These are phyloP conservation scores for Rhingia campestris DNA, from an alignment of 2,888 invertebrate species.

Conservation along the genomic window DNA sequence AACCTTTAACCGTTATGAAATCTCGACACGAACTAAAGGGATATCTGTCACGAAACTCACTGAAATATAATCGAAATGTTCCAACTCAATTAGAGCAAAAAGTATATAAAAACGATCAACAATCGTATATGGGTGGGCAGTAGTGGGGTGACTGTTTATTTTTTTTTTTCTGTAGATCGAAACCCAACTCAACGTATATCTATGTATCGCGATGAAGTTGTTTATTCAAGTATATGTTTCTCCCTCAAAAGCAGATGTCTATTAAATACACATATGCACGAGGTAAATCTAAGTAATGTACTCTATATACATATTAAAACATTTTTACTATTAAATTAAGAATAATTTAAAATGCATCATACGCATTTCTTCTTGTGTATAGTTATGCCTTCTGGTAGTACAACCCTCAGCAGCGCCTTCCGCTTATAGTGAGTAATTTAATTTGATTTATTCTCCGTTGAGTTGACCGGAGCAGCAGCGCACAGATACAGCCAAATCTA, in stretches of 20 bases:
- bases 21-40: constrained; percentile 72
- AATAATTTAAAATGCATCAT: constrained; percentile 70
- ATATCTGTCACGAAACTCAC: constrained; percentile 69
- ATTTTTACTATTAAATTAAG: constrained; percentile 66
- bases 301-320: constrained; percentile 23
- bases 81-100: constrained; percentile 66
- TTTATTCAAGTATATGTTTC: constrained; percentile 42
- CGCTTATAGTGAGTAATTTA: constrained; percentile 57
- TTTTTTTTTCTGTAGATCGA: constrained; percentile 38
- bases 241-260: constrained; percentile 42
- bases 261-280: constrained; percentile 25
- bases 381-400: constrained; percentile 32
- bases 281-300: constrained; percentile 34
- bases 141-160: constrained; percentile 63
- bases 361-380: constrained; percentile 62
- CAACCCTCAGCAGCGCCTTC: constrained; percentile 39
- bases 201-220: constrained; percentile 16
- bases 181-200: constrained; percentile 10
- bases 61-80: constrained; percentile 71
- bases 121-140: constrained; percentile 38
- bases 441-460: constrained; percentile 63
- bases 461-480: constrained; percentile 3
- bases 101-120: constrained; percentile 49
- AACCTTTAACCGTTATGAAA: constrained; percentile 73
- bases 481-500: constrained; percentile 22